phyloP scores from a whole-genome alignment of 2,888 invertebrate species.

The Cryptus armator region DNA sequence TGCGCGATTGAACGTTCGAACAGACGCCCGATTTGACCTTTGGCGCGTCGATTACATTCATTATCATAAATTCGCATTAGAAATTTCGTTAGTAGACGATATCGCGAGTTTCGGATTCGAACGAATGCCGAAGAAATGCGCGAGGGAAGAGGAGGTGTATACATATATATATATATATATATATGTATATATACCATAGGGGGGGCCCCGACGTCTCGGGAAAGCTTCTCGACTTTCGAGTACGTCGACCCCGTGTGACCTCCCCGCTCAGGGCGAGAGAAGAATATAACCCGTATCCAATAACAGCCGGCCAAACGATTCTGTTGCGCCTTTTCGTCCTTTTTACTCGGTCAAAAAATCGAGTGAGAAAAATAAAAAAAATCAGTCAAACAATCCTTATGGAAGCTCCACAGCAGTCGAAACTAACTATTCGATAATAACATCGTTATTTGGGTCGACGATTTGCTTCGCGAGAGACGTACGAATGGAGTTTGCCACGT shows the following conservation, averaged over 20 bases:
- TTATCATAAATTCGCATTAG: conserved; percentile 81
- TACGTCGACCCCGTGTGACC: conserved; percentile 79
- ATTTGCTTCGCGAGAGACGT: conserved; percentile 58
- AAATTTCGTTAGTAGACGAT: conserved; percentile 80
- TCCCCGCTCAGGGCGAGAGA: conserved; percentile 55
- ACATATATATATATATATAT: neutral
- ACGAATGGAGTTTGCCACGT: conserved; percentile 60
- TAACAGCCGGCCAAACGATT: conserved; percentile 53
- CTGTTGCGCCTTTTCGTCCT: conserved; percentile 18
- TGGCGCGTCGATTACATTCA: conserved; percentile 57
- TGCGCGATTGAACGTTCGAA: conserved; percentile 20
- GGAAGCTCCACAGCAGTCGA: neutral
- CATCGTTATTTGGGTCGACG: conserved; percentile 68
- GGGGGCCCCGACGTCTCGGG: conserved; percentile 69
- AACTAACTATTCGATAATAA: conserved; percentile 28
- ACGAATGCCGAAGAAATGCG: conserved; percentile 62
- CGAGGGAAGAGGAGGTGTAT: conserved; percentile 31
- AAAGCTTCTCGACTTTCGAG: conserved; percentile 83
- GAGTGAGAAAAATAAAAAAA: neutral
- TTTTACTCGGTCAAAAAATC: neutral
- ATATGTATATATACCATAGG: neutral
- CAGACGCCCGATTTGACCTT: conserved; percentile 42
- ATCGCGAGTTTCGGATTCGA: conserved; percentile 75
- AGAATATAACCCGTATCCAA: conserved; percentile 25
- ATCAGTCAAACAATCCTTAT: neutral